phyloP scores from a whole-genome alignment of 2,113 vertebrate genomes.

The Dipodomys merriami region DNA sequence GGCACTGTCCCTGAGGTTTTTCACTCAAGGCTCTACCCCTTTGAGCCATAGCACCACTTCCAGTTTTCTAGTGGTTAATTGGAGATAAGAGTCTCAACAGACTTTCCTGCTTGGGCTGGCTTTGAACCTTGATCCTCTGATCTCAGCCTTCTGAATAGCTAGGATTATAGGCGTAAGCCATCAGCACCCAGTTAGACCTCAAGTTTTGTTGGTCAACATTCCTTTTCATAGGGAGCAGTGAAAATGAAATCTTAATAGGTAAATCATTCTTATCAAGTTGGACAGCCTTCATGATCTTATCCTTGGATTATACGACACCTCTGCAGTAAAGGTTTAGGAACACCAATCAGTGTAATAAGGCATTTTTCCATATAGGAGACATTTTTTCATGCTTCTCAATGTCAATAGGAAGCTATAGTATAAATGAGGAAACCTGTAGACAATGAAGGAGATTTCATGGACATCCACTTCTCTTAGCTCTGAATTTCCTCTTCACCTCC shows the following conservation, averaged over 20 bases:
- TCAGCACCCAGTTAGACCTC: not conserved
- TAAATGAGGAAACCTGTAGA: not conserved
- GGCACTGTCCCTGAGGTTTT: too few species aligned
- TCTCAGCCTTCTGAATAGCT: too few species aligned
- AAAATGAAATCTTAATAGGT: not conserved
- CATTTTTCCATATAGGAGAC: not conserved
- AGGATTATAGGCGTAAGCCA: too few species aligned
- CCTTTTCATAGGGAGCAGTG: too few species aligned
- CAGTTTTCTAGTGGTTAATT: too few species aligned
- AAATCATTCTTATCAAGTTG: not conserved
- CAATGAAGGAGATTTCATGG: not conserved
- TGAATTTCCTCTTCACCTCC: slow-evolving; percentile 22
- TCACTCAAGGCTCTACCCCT: too few species aligned
- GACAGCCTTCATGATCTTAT: not conserved
- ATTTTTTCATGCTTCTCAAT: not conserved
- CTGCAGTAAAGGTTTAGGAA: not conserved
- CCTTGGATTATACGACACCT: not conserved
- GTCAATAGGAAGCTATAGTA: not conserved
- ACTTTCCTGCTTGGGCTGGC: too few species aligned
- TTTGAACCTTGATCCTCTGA: too few species aligned
- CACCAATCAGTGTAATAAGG: not conserved
- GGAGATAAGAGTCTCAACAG: too few species aligned
- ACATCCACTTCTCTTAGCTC: not conserved
- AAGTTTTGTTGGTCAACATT: too few species aligned
- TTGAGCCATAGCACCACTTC: too few species aligned